Evolutionary conservation across 2,888 invertebrate species (phyloP), one percentile per base, ranked within the genome.

Genomic region (Gymnoscelis rufifasciata): DNA sequence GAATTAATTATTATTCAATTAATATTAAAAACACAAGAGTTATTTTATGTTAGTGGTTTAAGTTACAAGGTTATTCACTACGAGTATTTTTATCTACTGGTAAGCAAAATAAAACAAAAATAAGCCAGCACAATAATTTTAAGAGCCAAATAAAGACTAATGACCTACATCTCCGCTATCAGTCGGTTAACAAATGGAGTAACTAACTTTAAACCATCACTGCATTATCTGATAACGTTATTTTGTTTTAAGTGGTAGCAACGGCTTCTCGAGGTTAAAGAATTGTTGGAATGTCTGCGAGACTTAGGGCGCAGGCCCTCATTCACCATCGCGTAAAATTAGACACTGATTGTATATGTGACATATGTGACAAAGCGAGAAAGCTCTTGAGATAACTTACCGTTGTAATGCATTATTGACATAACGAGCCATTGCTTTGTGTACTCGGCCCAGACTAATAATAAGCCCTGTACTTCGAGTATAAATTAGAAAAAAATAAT

Each of bases 121-220:
- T 41, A 50, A 49, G n/a, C 10, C 10, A 3, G 10, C 13, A 15
- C 6, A 19, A 10, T 33, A 2, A 43, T 58, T 60, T 56, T 46
- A 54, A 46, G 35, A 5, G n/a, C 1, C 7, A 47, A 19, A 41
- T 40, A 38, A 19, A 43, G 37, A 35, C 46, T 38, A 50, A 30
- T 51, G 48, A 46, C 52, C 50, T 37, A 48, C 47, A 53, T 45
- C 46, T 47, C 53, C 57, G 47, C 36, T 36, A 23, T 55, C 50
- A 57, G 47, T 47, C 47, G 54, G 56, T 56, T 59, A 45, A 52
- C 53, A 48, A 46, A 50, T 42, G 11, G 37, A 33, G 35, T 39
- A 47, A 39, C 46, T 49, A 48, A 50, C 30, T 30, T 19, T 39
- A 48, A 46, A 39, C 28, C 36, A 38, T 37, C 39, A 44, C 43